Conservation (phyloP, 35 echinoderm and acorn worm species). For the Heliocidaris tuberculata region DNA sequence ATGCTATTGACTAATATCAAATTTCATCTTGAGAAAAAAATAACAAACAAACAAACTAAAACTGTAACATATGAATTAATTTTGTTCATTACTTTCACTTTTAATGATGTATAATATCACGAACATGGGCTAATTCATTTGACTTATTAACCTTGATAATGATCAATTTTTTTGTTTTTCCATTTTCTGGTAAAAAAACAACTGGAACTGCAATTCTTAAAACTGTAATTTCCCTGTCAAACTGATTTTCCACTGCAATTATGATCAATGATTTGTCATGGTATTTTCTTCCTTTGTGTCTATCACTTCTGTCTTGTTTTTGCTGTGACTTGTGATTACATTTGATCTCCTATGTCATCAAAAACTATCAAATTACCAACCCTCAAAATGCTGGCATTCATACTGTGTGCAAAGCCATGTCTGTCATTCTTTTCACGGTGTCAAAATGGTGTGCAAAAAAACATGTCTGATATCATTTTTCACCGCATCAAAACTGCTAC, state of each 20-base stretch:
- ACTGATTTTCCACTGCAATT: neutral
- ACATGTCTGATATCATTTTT: neutral
- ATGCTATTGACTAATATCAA: too few relatives aligned
- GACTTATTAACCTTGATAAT: too few relatives aligned
- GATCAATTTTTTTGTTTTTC: neutral
- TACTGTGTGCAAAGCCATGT: neutral
- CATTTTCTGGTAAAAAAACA: neutral
- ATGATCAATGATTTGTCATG: neutral
- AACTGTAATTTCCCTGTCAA: neutral
- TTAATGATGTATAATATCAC: too few relatives aligned
- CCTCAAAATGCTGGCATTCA: neutral
- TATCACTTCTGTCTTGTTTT: neutral
- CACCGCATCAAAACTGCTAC: neutral
- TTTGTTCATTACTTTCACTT: too few relatives aligned
- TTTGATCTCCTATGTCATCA: neutral
- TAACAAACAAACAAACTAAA: too few relatives aligned
- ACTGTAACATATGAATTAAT: too few relatives aligned
- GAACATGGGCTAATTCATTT: too few relatives aligned
- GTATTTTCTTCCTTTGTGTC: neutral
- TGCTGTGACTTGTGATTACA: neutral
- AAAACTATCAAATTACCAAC: neutral
- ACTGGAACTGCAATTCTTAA: neutral
- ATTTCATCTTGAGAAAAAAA: too few relatives aligned
- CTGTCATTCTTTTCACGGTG: neutral
- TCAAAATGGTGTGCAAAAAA: too few relatives aligned